These are phyloP conservation scores for Amiota communis DNA, from an alignment of 2,888 invertebrate genomes.

Conservation along the genomic window DNA sequence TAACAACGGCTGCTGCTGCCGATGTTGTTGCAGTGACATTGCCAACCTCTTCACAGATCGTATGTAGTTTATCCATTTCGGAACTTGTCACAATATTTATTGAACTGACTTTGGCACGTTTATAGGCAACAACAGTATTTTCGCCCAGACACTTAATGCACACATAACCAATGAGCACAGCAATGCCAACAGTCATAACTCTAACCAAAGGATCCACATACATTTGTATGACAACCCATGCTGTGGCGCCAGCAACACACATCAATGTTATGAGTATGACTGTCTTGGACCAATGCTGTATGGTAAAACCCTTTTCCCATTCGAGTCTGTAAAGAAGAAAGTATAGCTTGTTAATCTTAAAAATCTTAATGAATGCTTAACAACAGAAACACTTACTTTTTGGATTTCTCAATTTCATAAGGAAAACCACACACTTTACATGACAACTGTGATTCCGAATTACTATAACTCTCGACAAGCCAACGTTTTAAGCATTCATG, in stretches of 20 bases:
- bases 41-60: conserved; percentile 72
- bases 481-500: conserved; percentile 92
- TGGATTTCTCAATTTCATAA: conserved; percentile 85
- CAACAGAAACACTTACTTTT: conserved; percentile 73
- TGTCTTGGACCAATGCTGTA: conserved; percentile 88
- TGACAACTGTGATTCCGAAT: conserved; percentile 80
- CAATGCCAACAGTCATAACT: conserved; percentile 86
- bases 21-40: conserved; percentile 47
- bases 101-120: conserved; percentile 90
- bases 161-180: conserved; percentile 87
- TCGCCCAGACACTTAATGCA: conserved; percentile 90
- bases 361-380: background rate
- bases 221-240: conserved; percentile 86
- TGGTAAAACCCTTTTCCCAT: conserved; percentile 88
- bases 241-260: conserved; percentile 83
- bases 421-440: conserved; percentile 91
- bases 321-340: conserved; percentile 76
- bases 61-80: conserved; percentile 71
- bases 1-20: conserved; percentile 24
- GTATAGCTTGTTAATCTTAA: background rate
- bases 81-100: conserved; percentile 80
- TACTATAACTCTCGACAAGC: conserved; percentile 90
- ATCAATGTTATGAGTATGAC: conserved; percentile 84
- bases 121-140: conserved; percentile 91
- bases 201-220: conserved; percentile 84